These are phyloP conservation scores for Asarcornis scutulata DNA, from an alignment of 2,113 vertebrate genomes.

Conservation along the genomic window DNA sequence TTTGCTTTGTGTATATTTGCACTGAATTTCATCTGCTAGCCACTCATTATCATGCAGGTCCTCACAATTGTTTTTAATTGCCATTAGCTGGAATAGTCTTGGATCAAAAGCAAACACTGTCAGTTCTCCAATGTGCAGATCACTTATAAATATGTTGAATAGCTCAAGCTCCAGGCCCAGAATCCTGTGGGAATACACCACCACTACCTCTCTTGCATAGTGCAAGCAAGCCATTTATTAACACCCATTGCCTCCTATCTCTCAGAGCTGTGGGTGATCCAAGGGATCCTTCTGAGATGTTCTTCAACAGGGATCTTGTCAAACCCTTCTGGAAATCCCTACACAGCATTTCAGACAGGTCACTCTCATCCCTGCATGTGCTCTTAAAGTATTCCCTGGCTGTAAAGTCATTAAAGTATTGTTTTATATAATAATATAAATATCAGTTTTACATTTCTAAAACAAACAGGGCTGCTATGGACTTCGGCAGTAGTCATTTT, in stretches of 20 bases:
- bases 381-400: not conserved
- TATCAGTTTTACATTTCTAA: slow-evolving; percentile 47
- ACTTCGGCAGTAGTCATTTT: slow-evolving; percentile 29
- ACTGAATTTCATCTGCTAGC: not conserved
- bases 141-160: not conserved
- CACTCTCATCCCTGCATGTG: not conserved
- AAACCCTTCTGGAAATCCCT: not conserved
- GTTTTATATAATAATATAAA: not conserved
- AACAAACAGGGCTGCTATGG: slow-evolving; percentile 3
- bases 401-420: slow-evolving; percentile 20
- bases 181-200: not conserved
- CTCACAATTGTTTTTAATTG: not conserved
- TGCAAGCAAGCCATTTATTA: not conserved
- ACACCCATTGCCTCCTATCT: not conserved
- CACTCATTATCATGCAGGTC: not conserved
- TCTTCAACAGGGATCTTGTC: not conserved
- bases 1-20: not conserved
- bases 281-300: not conserved
- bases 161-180: not conserved
- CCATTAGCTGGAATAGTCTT: not conserved
- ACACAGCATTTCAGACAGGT: not conserved
- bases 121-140: not conserved
- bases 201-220: not conserved
- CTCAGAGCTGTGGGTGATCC: not conserved
- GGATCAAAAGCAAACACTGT: not conserved